Evolutionary conservation across 2,113 vertebrate genomes (phyloP), one percentile per base, ranked within the genome.

Genomic region (Macroglossus sobrinus): DNA sequence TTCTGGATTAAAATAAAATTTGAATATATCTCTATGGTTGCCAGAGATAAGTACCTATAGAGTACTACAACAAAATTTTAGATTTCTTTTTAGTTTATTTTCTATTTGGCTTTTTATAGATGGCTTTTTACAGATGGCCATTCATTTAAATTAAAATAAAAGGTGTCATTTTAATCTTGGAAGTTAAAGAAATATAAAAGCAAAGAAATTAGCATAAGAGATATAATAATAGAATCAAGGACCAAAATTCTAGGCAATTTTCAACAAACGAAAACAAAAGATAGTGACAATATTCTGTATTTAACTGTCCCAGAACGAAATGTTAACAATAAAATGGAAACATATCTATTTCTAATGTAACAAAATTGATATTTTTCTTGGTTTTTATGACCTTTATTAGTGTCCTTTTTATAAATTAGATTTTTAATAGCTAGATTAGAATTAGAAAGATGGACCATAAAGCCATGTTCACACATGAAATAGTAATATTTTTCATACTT

Each of bases 301-400:
- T 91, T 96, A 96, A 95, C 86, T 98, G 94, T 91, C 55, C 75
- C 95, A 97, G 89, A 90, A 95, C 82, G 93, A 97, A 86, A 93
- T 97, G 89, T 98, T 97, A 96, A 96, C 94, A 93, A 94, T 88
- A 96, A 94, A 72, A 93, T 66, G 97, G 87, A 89, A 97, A 97
- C 95, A 97, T 97, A 96, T 92, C 93, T 94, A 94, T 95, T 95
- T 98, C 95, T 98, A 92, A 98, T 98, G 97, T 87, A 98, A 98
- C 91, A 98, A 98, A 98, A 98, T 94, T 97, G 81, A 89, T 85
- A 96, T 97, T 97, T 97, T 96, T 96, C 80, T 75, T 97, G 93
- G 69, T 95, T 98, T 94, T 97, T 81, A 96, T 98, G 88, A 97
- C 80, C 80, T 97, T 97, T 94, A 95, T 96, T 96, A 96, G 80